phyloP scores from a whole-genome alignment of 2,797 vertebrate species.

The Todus mexicanus region DNA sequence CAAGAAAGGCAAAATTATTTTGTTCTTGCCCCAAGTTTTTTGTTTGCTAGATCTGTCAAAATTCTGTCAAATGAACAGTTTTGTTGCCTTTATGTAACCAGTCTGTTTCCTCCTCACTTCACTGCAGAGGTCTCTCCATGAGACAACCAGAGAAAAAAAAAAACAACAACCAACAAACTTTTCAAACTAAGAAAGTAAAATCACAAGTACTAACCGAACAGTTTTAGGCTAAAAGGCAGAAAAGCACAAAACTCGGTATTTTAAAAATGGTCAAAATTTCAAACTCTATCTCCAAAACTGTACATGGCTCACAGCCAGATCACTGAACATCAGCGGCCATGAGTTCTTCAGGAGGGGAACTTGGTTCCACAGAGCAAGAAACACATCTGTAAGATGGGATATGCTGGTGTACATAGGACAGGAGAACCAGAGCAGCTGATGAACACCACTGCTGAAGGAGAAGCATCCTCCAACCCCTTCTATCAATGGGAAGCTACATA shows the following conservation, averaged over 20 bases:
- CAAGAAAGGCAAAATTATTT: background rate
- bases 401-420: background rate
- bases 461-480: background rate
- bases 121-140: background rate
- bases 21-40: background rate
- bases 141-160: background rate
- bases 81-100: background rate
- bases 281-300: background rate
- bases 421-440: background rate
- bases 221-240: background rate
- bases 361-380: background rate
- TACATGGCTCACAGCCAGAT: background rate
- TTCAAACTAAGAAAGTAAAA: background rate
- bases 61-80: background rate
- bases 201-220: background rate
- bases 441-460: accelerated
- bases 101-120: background rate
- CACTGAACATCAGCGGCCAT: background rate
- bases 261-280: background rate
- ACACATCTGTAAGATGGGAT: background rate
- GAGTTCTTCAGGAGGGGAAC: background rate
- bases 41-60: background rate
- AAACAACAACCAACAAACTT: too few relatives aligned
- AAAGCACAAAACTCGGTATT: background rate
- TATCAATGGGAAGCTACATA: background rate